Conservation (phyloP, 2,888 invertebrate species). For the Orthosia incerta region DNA sequence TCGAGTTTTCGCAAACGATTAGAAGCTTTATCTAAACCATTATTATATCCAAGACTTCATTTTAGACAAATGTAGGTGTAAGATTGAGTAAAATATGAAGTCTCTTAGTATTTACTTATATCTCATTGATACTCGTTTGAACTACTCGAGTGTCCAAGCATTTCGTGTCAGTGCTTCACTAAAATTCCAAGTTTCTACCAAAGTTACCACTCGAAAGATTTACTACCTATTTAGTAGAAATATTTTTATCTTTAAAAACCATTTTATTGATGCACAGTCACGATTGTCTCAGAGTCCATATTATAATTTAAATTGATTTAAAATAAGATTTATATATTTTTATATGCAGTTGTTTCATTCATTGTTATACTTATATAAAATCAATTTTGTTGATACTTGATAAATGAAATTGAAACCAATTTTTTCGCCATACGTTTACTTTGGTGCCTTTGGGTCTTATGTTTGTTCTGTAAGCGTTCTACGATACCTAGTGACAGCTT, state of each 20-base stretch:
- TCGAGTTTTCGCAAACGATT: slow-evolving; percentile 56
- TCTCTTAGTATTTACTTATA: slow-evolving; percentile 51
- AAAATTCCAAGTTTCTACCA: slow-evolving; percentile 39
- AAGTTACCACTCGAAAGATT: slow-evolving; percentile 18
- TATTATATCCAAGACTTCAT: slow-evolving; percentile 58
- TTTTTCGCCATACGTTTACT: slow-evolving; percentile 68
- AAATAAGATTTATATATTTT: slow-evolving; percentile 90
- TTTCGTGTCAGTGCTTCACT: slow-evolving; percentile 49
- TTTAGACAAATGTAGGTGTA: slow-evolving; percentile 60
- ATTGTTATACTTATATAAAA: slow-evolving; percentile 84
- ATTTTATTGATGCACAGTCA: slow-evolving; percentile 49
- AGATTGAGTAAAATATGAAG: slow-evolving; percentile 54
- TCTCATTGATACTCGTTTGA: slow-evolving; percentile 53
- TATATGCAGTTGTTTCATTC: slow-evolving; percentile 88
- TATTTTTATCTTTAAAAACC: slow-evolving; percentile 8
- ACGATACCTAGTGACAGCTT: slow-evolving; percentile 78
- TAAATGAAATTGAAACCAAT: slow-evolving; percentile 66
- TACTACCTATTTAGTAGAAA: slow-evolving; percentile 47
- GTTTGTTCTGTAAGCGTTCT: slow-evolving; percentile 62
- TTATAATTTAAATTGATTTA: slow-evolving; percentile 81
- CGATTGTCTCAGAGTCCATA: slow-evolving; percentile 42
- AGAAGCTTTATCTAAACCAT: slow-evolving; percentile 55
- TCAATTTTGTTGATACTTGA: slow-evolving; percentile 85
- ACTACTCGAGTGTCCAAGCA: slow-evolving; percentile 43
- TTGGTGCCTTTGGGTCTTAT: slow-evolving; percentile 71